Conservation (phyloP, 2,888 invertebrate species). For the Boloria euphrosyne region DNA sequence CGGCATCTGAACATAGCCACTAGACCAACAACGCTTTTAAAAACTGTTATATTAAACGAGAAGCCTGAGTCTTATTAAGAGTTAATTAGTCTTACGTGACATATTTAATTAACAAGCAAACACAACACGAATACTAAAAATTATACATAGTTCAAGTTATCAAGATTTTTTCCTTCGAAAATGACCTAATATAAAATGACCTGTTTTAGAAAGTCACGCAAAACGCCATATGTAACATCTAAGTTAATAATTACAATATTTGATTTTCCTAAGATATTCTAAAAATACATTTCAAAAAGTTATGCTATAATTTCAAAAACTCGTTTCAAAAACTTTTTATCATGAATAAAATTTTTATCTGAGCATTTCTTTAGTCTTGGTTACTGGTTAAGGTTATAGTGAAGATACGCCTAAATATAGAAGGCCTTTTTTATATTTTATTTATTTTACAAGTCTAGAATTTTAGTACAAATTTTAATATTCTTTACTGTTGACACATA, state of each 20-base stretch:
- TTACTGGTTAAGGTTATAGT: too few species aligned
- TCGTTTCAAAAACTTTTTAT: too few species aligned
- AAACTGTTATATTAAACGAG: background rate
- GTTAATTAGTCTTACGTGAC: background rate
- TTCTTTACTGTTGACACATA: background rate
- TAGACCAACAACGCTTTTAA: background rate
- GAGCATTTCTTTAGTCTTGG: too few species aligned
- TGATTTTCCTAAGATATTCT: too few species aligned
- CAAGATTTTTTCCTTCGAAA: conserved; percentile 13
- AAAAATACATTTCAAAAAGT: too few species aligned
- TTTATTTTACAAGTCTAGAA: too few species aligned
- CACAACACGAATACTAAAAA: conserved; percentile 11
- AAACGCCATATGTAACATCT: background rate
- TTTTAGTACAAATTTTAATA: background rate
- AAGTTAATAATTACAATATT: too few species aligned
- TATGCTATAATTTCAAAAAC: too few species aligned
- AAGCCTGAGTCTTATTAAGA: background rate
- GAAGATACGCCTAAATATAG: too few species aligned
- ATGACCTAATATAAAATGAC: conserved; percentile 6
- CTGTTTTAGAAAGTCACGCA: conserved; percentile 19
- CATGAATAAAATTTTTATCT: too few species aligned
- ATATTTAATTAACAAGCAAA: conserved; percentile 13
- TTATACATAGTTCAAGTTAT: background rate
- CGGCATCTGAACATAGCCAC: background rate
- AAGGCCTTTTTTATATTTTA: too few species aligned